Evolutionary conservation across 2,797 vertebrate genomes (phyloP), one percentile per base, ranked within the genome.

Genomic region (Ptychadena robeensis): DNA sequence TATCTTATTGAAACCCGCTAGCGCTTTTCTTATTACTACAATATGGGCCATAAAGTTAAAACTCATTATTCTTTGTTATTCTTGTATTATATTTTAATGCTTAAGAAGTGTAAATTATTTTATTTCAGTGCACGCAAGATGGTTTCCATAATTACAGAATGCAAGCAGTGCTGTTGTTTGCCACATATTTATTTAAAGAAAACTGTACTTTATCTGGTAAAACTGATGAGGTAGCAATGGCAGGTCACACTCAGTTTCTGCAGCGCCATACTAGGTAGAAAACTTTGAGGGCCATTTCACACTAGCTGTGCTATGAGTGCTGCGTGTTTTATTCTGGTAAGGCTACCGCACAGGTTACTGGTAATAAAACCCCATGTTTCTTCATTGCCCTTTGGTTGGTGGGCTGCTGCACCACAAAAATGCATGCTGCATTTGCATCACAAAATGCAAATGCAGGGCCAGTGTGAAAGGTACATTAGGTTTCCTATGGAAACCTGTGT

Each of bases 21-120:
- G 81, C 67, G 11, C 38, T 77, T 83, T 83, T 83, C 75, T 79
- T 83, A 83, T 83, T 79, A 83, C 63, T 67, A 37, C 61, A 83
- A 73, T 83, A 67, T 67, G 67, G 68, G 53, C 69, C 82, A 79
- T 83, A 83, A 83, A 83, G 32, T 73, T 73, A 30, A 73, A 79
- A 57, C 61, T 83, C 73, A 67, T 78, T 82, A 77, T 79, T 79
- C 69, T 79, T 38, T 79, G 82, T 83, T 79, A 72, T 83, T 79
- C 37, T 68, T 73, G 61, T 79, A 73, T 73, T 79, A 79, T 79
- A 78, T 79, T 79, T 73, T 67, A 67, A 79, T 72, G 32, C 59
- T 79, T 61, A 83, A 79, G 71, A 57, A 57, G 15, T 67, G 66
- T 48, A 78, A 82, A 75, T 78, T 25, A 69, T 38, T 69, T 63